Percentiles rank a stretch among this genome's conserved stretches.
phyloP scores from a whole-genome alignment of 2,113 vertebrate species.

The Psettodes erumei region DNA sequence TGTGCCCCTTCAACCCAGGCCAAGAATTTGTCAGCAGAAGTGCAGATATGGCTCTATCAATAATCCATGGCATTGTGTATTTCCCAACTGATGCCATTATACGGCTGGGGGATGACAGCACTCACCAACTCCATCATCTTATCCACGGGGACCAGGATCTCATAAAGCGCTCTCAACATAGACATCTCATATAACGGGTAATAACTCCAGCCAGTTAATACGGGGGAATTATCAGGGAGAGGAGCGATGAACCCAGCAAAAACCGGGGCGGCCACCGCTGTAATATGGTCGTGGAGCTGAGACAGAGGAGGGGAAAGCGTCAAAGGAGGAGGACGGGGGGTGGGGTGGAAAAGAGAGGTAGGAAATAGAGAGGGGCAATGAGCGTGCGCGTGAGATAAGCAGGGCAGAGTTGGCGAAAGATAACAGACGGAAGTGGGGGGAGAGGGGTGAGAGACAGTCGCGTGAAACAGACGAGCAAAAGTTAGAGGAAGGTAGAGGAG shows the following conservation, averaged over 20 bases:
- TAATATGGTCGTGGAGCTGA: constrained; percentile 67
- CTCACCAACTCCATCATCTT: constrained; percentile 89
- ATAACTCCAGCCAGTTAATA: constrained; percentile 90
- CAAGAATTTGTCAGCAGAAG: constrained; percentile 91
- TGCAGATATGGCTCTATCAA: constrained; percentile 92
- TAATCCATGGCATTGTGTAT: constrained; percentile 92
- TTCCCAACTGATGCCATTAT: constrained; percentile 90
- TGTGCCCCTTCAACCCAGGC: constrained; percentile 85
- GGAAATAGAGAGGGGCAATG: constrained; percentile 41
- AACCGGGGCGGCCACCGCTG: constrained; percentile 64
- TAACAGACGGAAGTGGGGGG: constrained; percentile 37
- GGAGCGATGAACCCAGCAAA: constrained; percentile 81
- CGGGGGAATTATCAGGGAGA: constrained; percentile 84
- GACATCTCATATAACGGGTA: constrained; percentile 90
- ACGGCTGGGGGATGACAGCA: constrained; percentile 89
- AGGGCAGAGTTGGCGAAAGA: constrained; percentile 34
- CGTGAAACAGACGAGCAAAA: constrained; percentile 26
- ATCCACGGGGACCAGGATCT: constrained; percentile 92
- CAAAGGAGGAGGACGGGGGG: constrained; percentile 1
- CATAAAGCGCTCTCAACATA: constrained; percentile 94
- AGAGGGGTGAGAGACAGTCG: constrained; percentile 26
- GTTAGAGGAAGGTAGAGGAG: constrained; percentile 29
- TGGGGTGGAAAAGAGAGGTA: constrained; percentile 28
- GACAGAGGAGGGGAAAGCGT: background rate
- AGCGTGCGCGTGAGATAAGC: constrained; percentile 51